Conservation (phyloP, 2,113 vertebrate species). For the Anhinga anhinga region DNA sequence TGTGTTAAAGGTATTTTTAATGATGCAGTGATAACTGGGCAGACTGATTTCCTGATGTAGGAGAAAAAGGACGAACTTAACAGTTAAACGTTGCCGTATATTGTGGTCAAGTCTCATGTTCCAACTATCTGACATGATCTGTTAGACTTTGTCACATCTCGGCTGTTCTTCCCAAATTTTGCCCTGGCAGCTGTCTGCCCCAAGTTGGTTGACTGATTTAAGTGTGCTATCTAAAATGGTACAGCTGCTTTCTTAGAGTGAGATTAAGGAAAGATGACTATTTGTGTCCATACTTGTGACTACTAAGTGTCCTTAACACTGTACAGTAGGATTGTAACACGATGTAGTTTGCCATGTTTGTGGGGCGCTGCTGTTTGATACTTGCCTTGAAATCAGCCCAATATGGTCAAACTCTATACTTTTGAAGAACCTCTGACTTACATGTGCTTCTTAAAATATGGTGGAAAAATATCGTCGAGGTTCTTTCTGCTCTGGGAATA, state of each 20-base stretch:
- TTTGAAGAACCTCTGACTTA: not conserved
- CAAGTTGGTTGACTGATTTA: not conserved
- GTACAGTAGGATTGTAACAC: not conserved
- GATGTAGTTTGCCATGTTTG: not conserved
- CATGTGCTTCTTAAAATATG: not conserved
- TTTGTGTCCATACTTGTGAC: not conserved
- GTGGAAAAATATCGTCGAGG: not conserved
- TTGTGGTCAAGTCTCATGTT: fast-evolving
- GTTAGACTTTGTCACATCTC: not conserved
- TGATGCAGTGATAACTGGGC: not conserved
- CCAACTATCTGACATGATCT: not conserved
- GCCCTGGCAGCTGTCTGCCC: not conserved
- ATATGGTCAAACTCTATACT: not conserved
- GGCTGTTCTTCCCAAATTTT: not conserved
- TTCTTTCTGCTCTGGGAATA: not conserved
- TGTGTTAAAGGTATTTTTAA: not conserved
- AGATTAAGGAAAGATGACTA: not conserved
- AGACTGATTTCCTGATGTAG: not conserved
- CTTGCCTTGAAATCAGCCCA: not conserved
- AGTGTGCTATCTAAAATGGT: not conserved
- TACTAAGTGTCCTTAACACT: not conserved
- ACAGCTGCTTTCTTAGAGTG: not conserved
- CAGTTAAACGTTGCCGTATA: not conserved
- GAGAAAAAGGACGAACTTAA: not conserved
- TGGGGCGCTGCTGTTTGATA: not conserved